Percentiles rank a stretch among this genome's conserved stretches.
These are phyloP conservation scores for Hydropotes inermis DNA, from an alignment of 2,113 vertebrate species.

Conservation along the genomic window DNA sequence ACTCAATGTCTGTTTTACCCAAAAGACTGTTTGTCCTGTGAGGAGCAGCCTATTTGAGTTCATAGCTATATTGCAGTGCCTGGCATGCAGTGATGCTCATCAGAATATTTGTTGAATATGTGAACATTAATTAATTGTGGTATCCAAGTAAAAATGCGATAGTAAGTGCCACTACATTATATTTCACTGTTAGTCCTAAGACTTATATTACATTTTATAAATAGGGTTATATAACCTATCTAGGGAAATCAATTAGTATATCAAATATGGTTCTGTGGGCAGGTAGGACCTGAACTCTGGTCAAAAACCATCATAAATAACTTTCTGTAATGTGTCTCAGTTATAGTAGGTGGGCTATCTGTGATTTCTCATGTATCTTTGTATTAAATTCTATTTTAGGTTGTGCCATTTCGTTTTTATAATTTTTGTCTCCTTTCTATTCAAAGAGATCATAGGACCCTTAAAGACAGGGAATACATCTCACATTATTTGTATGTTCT, in stretches of 20 bases:
- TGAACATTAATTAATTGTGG: not conserved
- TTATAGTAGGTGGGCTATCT: not conserved
- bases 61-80: not conserved
- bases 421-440: not conserved
- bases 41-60: not conserved
- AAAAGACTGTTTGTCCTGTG: not conserved
- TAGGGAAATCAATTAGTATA: not conserved
- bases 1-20: not conserved
- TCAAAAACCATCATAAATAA: not conserved
- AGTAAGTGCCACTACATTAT: not conserved
- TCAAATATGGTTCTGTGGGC: not conserved
- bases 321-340: not conserved
- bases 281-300: not conserved
- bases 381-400: not conserved
- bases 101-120: not conserved
- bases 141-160: not conserved
- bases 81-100: not conserved
- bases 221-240: not conserved
- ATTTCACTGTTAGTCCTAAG: not conserved
- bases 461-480: not conserved
- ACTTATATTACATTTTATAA: not conserved
- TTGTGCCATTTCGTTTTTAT: not conserved
- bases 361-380: not conserved
- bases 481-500: slow-evolving; percentile 12
- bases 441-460: not conserved